Conservation (phyloP, 2,113 vertebrate species). For the Pandion haliaetus region DNA sequence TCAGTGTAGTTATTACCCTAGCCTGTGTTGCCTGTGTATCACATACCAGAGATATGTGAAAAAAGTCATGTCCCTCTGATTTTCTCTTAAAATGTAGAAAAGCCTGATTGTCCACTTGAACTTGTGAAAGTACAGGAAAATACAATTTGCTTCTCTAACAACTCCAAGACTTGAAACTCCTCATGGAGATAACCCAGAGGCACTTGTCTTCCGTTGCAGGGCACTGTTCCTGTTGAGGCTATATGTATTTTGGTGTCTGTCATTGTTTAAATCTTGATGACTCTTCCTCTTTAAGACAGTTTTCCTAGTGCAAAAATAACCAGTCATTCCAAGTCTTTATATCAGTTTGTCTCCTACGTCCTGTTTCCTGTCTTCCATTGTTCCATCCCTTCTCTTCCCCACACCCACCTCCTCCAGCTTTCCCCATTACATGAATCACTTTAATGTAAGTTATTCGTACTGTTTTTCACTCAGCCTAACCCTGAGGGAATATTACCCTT, state of each 20-base stretch:
- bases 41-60: background rate
- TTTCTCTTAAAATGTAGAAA: background rate
- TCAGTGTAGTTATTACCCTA: background rate
- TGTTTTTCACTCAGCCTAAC: background rate
- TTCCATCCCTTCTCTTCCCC: slow-evolving; percentile 31
- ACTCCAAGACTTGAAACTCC: background rate
- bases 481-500: background rate
- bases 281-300: slow-evolving; percentile 46
- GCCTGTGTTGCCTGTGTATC: background rate
- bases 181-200: background rate
- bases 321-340: background rate
- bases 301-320: slow-evolving; percentile 62
- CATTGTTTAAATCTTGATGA: slow-evolving; percentile 58
- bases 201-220: background rate
- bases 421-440: slow-evolving; percentile 11
- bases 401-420: slow-evolving; percentile 35
- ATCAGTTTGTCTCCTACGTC: slow-evolving; percentile 48
- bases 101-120: background rate
- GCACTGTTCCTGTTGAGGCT: slow-evolving; percentile 11
- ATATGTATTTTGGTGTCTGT: background rate
- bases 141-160: background rate
- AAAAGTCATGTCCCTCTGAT: background rate
- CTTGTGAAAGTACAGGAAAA: background rate
- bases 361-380: slow-evolving; percentile 69
- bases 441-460: slow-evolving; percentile 38